Evolutionary conservation across 2,888 invertebrate species (phyloP).

Genomic region (Rhingia rostrata): DNA sequence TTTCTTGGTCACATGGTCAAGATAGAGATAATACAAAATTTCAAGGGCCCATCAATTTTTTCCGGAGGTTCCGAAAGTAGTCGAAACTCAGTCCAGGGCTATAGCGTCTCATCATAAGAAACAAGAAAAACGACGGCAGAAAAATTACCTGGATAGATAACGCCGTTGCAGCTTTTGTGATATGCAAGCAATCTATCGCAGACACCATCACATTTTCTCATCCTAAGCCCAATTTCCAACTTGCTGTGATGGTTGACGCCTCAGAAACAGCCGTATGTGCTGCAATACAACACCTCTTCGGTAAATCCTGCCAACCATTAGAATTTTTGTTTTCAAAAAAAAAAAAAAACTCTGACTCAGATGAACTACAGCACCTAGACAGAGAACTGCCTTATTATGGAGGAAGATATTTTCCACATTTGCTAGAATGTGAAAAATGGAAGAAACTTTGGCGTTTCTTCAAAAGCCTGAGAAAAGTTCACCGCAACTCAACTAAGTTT

Average conservation of each 20-base stretch:
- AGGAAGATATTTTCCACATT: constrained; percentile 79
- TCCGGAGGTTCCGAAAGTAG: constrained; percentile 17
- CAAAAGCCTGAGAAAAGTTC: constrained; percentile 77
- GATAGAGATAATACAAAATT: constrained; percentile 62
- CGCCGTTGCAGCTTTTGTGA: not conserved
- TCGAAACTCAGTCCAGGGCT: not conserved
- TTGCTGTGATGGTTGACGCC: constrained; percentile 76
- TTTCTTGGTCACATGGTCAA: constrained; percentile 69
- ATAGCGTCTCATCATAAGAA: constrained; percentile 13
- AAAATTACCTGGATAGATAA: constrained; percentile 53
- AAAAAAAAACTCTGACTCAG: constrained; percentile 77
- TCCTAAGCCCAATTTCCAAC: constrained; percentile 76
- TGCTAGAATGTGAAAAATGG: too few relatives aligned
- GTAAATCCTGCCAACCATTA: constrained; percentile 78
- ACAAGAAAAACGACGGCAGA: constrained; percentile 30
- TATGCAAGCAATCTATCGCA: constrained; percentile 8
- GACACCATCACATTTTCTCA: constrained; percentile 76
- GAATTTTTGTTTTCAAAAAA: constrained; percentile 80
- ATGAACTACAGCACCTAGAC: constrained; percentile 80
- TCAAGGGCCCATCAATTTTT: constrained; percentile 68
- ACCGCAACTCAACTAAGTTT: constrained; percentile 79
- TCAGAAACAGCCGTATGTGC: constrained; percentile 80
- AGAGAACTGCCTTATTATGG: constrained; percentile 79
- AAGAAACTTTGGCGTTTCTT: constrained; percentile 77
- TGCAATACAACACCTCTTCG: constrained; percentile 78